phyloP scores from a whole-genome alignment of 2,113 vertebrate species.

The Pelobates fuscus region DNA sequence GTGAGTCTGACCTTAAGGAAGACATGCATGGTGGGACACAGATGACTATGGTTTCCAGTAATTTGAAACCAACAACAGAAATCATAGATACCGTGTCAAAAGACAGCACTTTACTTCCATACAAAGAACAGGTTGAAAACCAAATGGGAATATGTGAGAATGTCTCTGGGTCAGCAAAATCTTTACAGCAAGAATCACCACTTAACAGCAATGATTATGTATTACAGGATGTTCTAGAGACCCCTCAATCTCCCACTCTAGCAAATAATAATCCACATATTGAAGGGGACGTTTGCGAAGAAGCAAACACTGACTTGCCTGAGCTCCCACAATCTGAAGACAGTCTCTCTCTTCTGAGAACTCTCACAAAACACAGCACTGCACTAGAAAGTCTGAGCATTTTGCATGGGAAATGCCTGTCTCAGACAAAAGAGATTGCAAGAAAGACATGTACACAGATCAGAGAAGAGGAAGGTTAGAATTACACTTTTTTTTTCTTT shows the following conservation, averaged over 20 bases:
- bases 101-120: neutral
- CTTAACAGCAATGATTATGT: neutral
- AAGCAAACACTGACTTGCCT: slow-evolving; percentile 38
- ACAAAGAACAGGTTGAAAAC: neutral
- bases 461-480: slow-evolving; percentile 62
- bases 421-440: slow-evolving; percentile 15
- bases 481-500: slow-evolving; percentile 35
- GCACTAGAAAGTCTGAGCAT: slow-evolving; percentile 71
- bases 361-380: slow-evolving; percentile 63
- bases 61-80: neutral
- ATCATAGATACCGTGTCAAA: neutral
- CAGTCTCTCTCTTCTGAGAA: slow-evolving; percentile 60
- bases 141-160: too few relatives aligned
- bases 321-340: slow-evolving; percentile 49
- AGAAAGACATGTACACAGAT: slow-evolving; percentile 15
- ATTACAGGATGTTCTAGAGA: neutral
- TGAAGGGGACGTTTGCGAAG: neutral
- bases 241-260: neutral
- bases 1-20: too few relatives aligned
- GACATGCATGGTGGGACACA: neutral
- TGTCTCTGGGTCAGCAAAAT: neutral
- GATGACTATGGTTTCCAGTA: neutral
- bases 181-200: neutral
- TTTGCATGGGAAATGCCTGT: slow-evolving; percentile 53
- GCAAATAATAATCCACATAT: neutral